These are phyloP conservation scores for Dipodomys merriami DNA, from an alignment of 2,113 vertebrate genomes.

Conservation along the genomic window DNA sequence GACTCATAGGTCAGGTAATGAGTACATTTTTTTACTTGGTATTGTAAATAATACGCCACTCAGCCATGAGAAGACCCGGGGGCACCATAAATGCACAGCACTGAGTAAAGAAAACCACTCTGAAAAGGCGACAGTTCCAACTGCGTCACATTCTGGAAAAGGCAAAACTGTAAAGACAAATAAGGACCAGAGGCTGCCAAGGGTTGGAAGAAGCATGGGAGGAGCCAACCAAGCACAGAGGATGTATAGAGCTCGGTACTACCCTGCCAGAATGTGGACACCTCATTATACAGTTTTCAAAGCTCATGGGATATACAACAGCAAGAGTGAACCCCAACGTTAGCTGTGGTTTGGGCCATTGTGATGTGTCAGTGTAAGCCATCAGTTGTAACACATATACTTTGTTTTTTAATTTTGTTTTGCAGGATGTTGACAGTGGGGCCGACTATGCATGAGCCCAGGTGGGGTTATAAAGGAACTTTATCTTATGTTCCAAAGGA, in stretches of 20 bases:
- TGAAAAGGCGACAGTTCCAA: neutral
- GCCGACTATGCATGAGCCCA: too few relatives aligned
- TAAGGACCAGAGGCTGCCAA: neutral
- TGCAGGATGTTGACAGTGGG: neutral
- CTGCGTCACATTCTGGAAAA: neutral
- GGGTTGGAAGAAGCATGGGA: neutral
- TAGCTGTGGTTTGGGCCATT: neutral
- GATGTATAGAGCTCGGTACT: neutral
- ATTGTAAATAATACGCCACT: neutral
- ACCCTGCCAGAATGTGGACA: too few relatives aligned
- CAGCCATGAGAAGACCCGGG: constrained; percentile 7
- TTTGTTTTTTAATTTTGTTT: too few relatives aligned
- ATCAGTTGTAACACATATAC: neutral
- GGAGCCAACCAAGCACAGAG: neutral
- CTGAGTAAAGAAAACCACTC: neutral
- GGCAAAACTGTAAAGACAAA: neutral
- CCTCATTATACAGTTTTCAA: neutral
- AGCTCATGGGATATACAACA: neutral
- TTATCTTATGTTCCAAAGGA: constrained; percentile 3
- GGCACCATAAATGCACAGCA: neutral
- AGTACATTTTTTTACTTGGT: too few relatives aligned
- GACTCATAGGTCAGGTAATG: too few relatives aligned
- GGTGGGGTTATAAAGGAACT: neutral
- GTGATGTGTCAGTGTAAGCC: neutral
- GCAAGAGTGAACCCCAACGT: neutral